Evolutionary conservation across 2,113 vertebrate species (phyloP).

Genomic region (Tetraodon nigroviridis): DNA sequence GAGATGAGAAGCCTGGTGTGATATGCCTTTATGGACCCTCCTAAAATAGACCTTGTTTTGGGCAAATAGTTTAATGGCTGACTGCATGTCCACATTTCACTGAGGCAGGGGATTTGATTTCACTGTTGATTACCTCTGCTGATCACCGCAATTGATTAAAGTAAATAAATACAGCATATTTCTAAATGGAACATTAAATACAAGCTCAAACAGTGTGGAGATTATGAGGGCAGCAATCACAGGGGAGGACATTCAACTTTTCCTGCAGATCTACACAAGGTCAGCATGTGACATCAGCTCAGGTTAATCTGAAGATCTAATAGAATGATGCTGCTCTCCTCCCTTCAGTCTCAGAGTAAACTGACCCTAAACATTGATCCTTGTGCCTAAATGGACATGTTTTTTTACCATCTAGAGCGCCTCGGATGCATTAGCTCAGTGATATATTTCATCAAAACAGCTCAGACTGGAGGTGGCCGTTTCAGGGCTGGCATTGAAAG

Average conservation of each 20-base stretch:
- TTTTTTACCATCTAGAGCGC: slow-evolving; percentile 17
- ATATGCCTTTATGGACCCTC: slow-evolving; percentile 50
- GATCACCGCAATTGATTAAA: slow-evolving; percentile 65
- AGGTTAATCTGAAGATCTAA: slow-evolving; percentile 38
- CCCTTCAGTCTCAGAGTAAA: slow-evolving; percentile 53
- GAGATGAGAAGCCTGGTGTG: slow-evolving; percentile 22
- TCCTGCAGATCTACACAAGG: slow-evolving; percentile 42
- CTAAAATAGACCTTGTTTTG: slow-evolving; percentile 49
- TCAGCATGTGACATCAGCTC: slow-evolving; percentile 47
- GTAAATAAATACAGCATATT: slow-evolving; percentile 61
- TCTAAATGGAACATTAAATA: slow-evolving; percentile 59
- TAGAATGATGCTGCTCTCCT: slow-evolving; percentile 50
- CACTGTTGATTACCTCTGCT: slow-evolving; percentile 71
- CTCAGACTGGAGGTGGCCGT: slow-evolving; percentile 45
- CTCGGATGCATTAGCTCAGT: slow-evolving; percentile 45
- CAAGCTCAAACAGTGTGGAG: slow-evolving; percentile 61
- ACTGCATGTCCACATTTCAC: slow-evolving; percentile 68
- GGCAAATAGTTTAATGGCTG: slow-evolving; percentile 66
- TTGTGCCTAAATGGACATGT: slow-evolving; percentile 37
- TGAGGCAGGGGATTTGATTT: slow-evolving; percentile 65
- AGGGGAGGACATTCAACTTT: slow-evolving; percentile 20
- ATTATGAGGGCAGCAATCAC: slow-evolving; percentile 50
- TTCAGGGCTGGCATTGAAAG: slow-evolving; percentile 41
- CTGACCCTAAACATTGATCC: slow-evolving; percentile 57
- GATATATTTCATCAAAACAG: slow-evolving; percentile 48